phyloP scores from a whole-genome alignment of 2,888 invertebrate species.

The Crocallis elinguaria region DNA sequence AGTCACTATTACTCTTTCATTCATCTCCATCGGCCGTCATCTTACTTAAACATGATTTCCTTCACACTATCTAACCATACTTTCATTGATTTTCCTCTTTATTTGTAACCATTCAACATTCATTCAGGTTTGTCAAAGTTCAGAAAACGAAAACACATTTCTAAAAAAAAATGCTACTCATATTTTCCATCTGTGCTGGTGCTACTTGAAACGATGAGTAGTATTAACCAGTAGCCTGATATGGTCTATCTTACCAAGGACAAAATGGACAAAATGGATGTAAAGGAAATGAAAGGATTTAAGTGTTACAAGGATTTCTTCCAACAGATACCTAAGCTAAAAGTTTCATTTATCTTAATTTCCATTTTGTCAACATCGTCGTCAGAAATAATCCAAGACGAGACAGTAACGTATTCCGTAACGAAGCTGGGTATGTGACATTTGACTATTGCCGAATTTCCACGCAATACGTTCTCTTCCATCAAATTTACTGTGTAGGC shows the following conservation, averaged over 20 bases:
- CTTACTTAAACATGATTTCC: too few species aligned
- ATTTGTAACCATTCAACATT: too few species aligned
- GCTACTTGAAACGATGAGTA: background rate
- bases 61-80: too few species aligned
- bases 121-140: too few species aligned
- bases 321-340: slow-evolving; percentile 63
- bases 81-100: too few species aligned
- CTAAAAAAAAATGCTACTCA: too few species aligned
- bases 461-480: slow-evolving; percentile 96
- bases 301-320: background rate
- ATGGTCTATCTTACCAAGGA: background rate
- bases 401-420: slow-evolving; percentile 94
- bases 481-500: slow-evolving; percentile 94
- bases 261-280: slow-evolving; percentile 6
- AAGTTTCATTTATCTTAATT: slow-evolving; percentile 67
- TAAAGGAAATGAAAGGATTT: slow-evolving; percentile 33
- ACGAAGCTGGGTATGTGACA: slow-evolving; percentile 97
- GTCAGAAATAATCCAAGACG: slow-evolving; percentile 93
- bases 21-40: too few species aligned
- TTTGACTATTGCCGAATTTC: slow-evolving; percentile 95
- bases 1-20: too few species aligned
- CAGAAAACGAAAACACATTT: too few species aligned
- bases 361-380: slow-evolving; percentile 84
- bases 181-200: too few species aligned
- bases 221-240: background rate